These are phyloP conservation scores for Pseudochaenichthys georgianus DNA, from an alignment of 2,797 vertebrate species.

Conservation along the genomic window DNA sequence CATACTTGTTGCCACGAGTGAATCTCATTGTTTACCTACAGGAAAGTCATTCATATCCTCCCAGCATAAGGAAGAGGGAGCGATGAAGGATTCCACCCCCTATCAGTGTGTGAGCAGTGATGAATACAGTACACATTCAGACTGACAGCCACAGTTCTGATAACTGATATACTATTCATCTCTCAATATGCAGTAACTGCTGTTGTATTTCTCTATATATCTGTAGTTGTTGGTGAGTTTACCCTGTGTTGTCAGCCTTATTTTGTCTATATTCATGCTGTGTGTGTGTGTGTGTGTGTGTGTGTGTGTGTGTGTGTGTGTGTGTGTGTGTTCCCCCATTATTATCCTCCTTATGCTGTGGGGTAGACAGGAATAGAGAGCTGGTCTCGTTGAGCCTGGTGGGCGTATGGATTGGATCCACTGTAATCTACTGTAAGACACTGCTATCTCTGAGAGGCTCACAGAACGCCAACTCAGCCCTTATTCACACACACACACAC, in stretches of 20 bases:
- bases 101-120: conserved; percentile 52
- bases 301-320: conserved; percentile 7
- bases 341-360: conserved; percentile 63
- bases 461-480: conserved; percentile 76
- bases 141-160: conserved; percentile 66
- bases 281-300: conserved; percentile 8
- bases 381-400: conserved; percentile 66
- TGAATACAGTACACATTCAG: conserved; percentile 73
- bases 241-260: conserved; percentile 37
- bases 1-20: background rate
- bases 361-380: conserved; percentile 67
- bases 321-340: conserved; percentile 35
- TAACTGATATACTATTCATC: conserved; percentile 65
- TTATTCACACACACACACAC: conserved; percentile 62
- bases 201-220: conserved; percentile 7
- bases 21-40: background rate
- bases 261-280: conserved; percentile 43
- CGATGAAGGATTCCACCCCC: conserved; percentile 46
- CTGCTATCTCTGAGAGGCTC: conserved; percentile 72
- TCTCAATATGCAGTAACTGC: conserved; percentile 31
- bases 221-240: conserved; percentile 34
- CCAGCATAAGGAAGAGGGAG: conserved; percentile 13
- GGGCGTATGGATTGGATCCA: conserved; percentile 74
- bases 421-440: conserved; percentile 82
- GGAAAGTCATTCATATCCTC: conserved; percentile 19